These are phyloP conservation scores for Gymnoscopelus braueri DNA, from an alignment of 2,797 vertebrate species.

Conservation along the genomic window DNA sequence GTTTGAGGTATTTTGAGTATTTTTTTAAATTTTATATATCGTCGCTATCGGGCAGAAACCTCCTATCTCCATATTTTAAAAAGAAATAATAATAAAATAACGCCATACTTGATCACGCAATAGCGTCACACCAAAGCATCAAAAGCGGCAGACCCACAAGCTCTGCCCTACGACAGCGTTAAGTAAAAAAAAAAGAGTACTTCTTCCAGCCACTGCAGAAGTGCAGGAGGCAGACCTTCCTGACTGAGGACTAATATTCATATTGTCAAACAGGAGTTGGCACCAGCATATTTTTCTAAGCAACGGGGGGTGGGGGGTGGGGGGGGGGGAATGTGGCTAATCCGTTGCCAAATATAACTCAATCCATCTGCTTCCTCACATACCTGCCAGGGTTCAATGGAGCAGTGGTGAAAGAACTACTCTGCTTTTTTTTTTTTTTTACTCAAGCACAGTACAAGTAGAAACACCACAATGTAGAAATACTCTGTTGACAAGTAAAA, in stretches of 20 bases:
- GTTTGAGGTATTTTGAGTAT: too few relatives aligned
- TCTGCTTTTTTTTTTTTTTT: not conserved
- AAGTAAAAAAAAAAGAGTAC: not conserved
- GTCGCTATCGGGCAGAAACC: too few relatives aligned
- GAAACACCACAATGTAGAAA: too few relatives aligned
- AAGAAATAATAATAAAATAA: too few relatives aligned
- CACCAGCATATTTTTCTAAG: conserved; percentile 69
- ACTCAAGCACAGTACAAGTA: too few relatives aligned
- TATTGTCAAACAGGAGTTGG: conserved; percentile 75
- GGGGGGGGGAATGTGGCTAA: conserved; percentile 62
- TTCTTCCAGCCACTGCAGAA: conserved; percentile 42
- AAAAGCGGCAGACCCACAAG: too few relatives aligned
- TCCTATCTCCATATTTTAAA: too few relatives aligned
- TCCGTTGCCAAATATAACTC: conserved; percentile 81
- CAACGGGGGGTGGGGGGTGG: conserved; percentile 52
- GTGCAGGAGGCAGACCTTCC: conserved; percentile 56
- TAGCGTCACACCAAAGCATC: too few relatives aligned
- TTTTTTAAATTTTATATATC: too few relatives aligned
- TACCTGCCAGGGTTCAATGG: conserved; percentile 79
- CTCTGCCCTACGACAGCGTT: too few relatives aligned
- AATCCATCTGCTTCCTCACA: conserved; percentile 82
- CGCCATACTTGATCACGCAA: too few relatives aligned
- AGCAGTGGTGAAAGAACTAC: conserved; percentile 29
- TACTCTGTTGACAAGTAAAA: too few relatives aligned
- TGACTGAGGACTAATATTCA: conserved; percentile 76